phyloP scores from a whole-genome alignment of 2,113 vertebrate genomes.

The Stigmatopora nigra region DNA sequence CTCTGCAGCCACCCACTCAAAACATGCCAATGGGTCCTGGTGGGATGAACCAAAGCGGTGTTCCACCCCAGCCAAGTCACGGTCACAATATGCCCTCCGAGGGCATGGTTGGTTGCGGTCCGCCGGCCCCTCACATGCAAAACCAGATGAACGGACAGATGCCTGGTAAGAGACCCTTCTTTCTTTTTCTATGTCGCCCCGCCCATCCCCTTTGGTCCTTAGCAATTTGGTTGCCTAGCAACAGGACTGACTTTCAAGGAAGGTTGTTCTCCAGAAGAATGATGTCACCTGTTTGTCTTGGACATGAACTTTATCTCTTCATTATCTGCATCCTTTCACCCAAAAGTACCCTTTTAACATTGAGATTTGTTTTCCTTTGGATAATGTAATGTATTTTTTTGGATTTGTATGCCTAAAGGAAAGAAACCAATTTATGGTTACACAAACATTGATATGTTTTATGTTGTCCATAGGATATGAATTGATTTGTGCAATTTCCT shows the following conservation, averaged over 20 bases:
- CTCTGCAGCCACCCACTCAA: constrained; percentile 88
- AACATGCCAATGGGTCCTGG: constrained; percentile 96
- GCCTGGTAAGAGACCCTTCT: constrained; percentile 84
- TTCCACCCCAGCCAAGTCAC: constrained; percentile 86
- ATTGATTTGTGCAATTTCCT: no score
- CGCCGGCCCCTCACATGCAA: constrained; percentile 94
- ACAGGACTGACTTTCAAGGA: constrained; percentile 78
- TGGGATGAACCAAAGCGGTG: constrained; percentile 90
- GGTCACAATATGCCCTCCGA: constrained; percentile 93
- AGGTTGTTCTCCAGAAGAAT: constrained; percentile 67
- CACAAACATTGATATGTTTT: not conserved
- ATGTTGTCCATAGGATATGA: no score
- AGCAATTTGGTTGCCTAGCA: constrained; percentile 80
- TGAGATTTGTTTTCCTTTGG: not conserved
- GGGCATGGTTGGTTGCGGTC: constrained; percentile 88
- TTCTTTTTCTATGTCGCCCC: constrained; percentile 25
- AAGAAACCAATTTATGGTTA: not conserved
- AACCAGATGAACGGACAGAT: constrained; percentile 99
- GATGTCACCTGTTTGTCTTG: constrained; percentile 79
- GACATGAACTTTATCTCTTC: constrained; percentile 18
- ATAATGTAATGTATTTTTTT: not conserved
- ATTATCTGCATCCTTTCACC: constrained; percentile 10
- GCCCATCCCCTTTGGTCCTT: constrained; percentile 40
- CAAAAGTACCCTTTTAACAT: not conserved
- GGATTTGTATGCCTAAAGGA: not conserved